Evolutionary conservation across 2,113 vertebrate genomes (phyloP), one percentile per base, ranked within the genome.

Genomic region (Vanacampus margaritifer): DNA sequence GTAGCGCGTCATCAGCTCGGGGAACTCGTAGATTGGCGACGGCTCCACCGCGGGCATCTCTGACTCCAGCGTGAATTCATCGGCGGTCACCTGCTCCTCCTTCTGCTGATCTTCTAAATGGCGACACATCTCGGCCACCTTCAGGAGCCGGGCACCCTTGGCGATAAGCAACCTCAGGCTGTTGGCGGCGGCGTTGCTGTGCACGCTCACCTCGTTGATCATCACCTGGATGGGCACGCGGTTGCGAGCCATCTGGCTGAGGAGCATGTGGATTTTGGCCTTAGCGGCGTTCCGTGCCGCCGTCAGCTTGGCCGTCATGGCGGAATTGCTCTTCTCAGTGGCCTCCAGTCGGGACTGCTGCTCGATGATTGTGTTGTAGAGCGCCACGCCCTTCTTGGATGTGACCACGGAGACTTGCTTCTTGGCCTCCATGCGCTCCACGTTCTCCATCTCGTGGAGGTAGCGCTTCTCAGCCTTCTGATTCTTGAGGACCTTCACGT

Each of bases 211-310:
- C 37, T 62, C 37, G 2, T 62, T 41, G n/a, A 62, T 62, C 60
- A 62, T 62, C 6, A 24, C 43, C 6, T 62, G 60, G 39, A 62
- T n/a, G n/a, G 60, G 39, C 9, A 62, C 60, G n/a, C 60, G 60
- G 23, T 62, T 11, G 13, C 23, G 60, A 26, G 60, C 37, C 60
- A 62, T 62, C 23, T 24, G 60, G 37, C 9, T 62, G 21, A 62
- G 60, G 13, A 62, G 60, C 60, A 62, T 62, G 39, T 62, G 60
- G 60, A 62, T 62, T 14, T 62, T 62, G 60, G 60, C 60, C 36
- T 62, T 62, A 14, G 60, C 60, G 37, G 43, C 39, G 39, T 62
- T 62, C 12, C 60, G 36, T 14, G 39, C 60, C 13, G 60, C 23
- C 23, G 60, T 62, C 60, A 62, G 39, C 60, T 62, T 62, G 32